Conservation (phyloP, 2,113 vertebrate species). For the Microtus oregoni region DNA sequence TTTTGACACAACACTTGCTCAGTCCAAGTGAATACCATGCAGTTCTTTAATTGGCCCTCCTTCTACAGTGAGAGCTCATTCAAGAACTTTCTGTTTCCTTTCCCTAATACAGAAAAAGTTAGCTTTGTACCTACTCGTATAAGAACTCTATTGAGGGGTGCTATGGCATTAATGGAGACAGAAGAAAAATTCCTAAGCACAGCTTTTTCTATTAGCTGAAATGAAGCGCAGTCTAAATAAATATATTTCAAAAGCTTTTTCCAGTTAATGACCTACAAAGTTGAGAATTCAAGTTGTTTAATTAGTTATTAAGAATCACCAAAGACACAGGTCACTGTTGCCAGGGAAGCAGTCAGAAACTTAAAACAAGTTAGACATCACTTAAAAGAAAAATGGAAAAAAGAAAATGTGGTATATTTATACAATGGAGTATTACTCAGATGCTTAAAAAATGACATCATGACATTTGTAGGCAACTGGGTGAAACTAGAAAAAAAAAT, state of each 20-base stretch:
- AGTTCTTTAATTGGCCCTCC: neutral
- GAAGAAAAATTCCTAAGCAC: neutral
- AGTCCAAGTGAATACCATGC: neutral
- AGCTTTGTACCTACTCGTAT: neutral
- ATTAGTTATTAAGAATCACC: neutral
- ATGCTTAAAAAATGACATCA: neutral
- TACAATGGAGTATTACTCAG: no score
- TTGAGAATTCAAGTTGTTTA: neutral
- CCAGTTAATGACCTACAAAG: neutral
- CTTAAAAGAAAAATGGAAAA: neutral
- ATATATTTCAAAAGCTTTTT: neutral
- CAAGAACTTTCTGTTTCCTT: conserved; percentile 34
- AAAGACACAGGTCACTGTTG: neutral
- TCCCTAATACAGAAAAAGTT: neutral
- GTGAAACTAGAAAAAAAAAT: neutral
- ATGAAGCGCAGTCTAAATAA: neutral
- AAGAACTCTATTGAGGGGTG: neutral
- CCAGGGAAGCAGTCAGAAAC: neutral
- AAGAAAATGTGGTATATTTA: neutral
- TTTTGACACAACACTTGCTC: neutral
- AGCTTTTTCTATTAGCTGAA: conserved; percentile 15
- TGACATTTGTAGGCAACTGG: neutral
- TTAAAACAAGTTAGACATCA: neutral
- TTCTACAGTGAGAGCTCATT: neutral
- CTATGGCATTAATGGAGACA: neutral